Percentiles rank a stretch among this genome's conserved stretches.
phyloP scores from a whole-genome alignment of 2,888 invertebrate genomes.

The Tanytarsus gracilentus region DNA sequence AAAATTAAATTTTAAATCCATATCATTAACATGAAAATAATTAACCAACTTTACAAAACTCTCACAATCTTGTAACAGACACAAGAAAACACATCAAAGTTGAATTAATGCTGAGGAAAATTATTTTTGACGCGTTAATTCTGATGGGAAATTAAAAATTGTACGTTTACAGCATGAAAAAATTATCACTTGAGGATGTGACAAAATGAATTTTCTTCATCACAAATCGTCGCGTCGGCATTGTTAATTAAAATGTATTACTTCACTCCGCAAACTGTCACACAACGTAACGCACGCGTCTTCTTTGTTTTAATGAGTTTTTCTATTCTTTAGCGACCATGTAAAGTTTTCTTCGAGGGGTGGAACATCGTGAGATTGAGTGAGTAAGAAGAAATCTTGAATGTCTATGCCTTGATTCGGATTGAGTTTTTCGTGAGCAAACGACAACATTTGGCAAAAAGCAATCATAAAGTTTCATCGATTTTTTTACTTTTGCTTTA shows the following conservation, averaged over 20 bases:
- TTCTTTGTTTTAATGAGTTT: not conserved
- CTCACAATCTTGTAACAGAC: too few species aligned
- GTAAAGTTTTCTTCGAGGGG: not conserved
- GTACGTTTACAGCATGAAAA: conserved; percentile 23
- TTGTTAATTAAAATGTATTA: conserved; percentile 23
- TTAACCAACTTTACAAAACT: too few species aligned
- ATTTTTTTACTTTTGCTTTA: too few species aligned
- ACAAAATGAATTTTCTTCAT: not conserved
- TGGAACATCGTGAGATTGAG: not conserved
- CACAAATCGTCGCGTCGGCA: not conserved
- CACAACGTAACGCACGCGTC: not conserved
- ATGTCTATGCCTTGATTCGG: too few species aligned
- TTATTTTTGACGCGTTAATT: conserved; percentile 27
- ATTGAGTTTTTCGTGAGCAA: too few species aligned
- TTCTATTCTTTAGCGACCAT: not conserved
- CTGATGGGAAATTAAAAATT: conserved; percentile 29
- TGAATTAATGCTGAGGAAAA: too few species aligned
- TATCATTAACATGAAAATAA: too few species aligned
- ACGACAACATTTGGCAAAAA: too few species aligned
- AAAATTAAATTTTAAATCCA: too few species aligned
- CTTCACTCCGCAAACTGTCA: not conserved
- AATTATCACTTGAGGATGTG: not conserved
- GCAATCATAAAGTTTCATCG: too few species aligned
- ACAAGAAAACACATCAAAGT: too few species aligned
- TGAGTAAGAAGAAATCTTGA: not conserved